Conservation (phyloP, 2,113 vertebrate genomes). For the Daubentonia madagascariensis region DNA sequence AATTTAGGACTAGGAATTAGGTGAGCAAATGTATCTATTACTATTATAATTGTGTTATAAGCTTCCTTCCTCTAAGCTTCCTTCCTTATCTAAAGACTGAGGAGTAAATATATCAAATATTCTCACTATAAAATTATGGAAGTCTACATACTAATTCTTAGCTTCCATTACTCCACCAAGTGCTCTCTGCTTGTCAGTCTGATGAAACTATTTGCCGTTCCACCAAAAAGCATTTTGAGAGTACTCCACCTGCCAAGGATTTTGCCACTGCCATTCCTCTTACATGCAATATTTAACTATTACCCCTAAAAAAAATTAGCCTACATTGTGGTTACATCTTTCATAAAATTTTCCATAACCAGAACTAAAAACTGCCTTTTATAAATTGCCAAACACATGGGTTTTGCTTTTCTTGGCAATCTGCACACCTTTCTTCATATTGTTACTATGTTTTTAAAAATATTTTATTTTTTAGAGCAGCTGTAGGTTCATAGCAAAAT, state of each 20-base stretch:
- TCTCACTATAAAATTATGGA: background rate
- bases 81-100: background rate
- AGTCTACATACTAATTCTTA: background rate
- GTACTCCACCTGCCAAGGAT: background rate
- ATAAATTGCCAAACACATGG: background rate
- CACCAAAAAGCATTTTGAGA: background rate
- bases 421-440: background rate
- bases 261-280: background rate
- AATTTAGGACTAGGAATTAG: background rate
- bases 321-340: background rate
- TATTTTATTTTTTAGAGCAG: background rate
- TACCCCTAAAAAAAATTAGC: background rate
- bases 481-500: background rate
- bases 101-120: background rate
- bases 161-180: background rate
- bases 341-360: background rate
- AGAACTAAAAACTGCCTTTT: background rate
- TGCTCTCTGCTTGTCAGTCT: background rate
- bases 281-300: background rate
- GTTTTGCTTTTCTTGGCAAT: background rate
- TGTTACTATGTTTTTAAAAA: background rate
- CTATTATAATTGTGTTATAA: background rate
- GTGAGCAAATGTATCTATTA: background rate
- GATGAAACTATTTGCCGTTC: background rate
- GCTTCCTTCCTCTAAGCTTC: background rate